Base-by-base conservation (phyloP, 2,888 invertebrate species). In the Leucophenga maculata region DNA sequence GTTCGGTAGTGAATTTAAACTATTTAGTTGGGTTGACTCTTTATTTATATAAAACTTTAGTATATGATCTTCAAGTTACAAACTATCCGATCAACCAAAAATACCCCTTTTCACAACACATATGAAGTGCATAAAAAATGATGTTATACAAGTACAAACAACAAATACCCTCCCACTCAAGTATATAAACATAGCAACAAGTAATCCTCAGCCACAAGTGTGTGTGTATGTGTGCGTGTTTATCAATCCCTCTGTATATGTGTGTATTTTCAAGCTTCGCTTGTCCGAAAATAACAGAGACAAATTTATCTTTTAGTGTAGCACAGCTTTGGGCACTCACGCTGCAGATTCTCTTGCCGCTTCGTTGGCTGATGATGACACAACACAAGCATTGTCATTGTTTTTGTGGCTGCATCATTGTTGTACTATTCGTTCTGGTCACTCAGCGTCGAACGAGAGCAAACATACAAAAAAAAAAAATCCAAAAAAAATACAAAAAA, bases 291-390 rank as follows among this genome's bases (percentile, higher is more conserved):
- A 16, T 67, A 50, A 64, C 50, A 57, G 54, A 66, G 59, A 69
- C 59, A 32, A 67, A 71, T 71, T 69, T 71, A 69, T 71, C 69
- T 69, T 64, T 18, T 48, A 18, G 46, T 64, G 39, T 22, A 44
- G 44, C 46, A 44, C 44, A 60, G 60, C 60, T 44, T 44, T 39
- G 20, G 60, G 44, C 60, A 13, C 44, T 44, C 26, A 44, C 39
- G 20, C 54, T 59, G 39, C 22, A 50, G 26, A 16, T 22, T 18
- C 59, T 31, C 14, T 44, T 60, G 32, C 32, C 13, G 11, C 18
- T 48, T 14, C 18, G 6, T 1, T 9, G 3, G 11, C 32, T 26
- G 62, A 39, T 20, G 48, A 20, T 48, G 46, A 64, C 46, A 64
- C 18, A 46, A 64, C 46, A 64, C 18, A 46, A 26, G n/a, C 20